phyloP scores from a whole-genome alignment of 2,888 invertebrate genomes.

The Cheilosia impressa region DNA sequence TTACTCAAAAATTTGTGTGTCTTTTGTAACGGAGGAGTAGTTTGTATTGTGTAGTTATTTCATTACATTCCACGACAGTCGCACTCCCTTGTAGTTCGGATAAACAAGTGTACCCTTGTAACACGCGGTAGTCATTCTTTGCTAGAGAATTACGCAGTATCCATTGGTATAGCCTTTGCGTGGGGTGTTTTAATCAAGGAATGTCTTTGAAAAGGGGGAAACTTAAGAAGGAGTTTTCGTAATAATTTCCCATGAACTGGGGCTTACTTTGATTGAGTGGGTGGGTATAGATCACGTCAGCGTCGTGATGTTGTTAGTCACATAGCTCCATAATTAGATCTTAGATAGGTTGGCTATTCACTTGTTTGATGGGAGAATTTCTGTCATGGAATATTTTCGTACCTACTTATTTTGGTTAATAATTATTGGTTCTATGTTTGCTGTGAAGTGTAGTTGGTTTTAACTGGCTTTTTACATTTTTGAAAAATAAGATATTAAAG shows the following conservation, averaged over 20 bases:
- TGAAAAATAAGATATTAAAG: not conserved
- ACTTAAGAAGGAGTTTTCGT: not conserved
- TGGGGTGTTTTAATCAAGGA: constrained; percentile 20
- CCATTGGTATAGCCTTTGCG: constrained; percentile 38
- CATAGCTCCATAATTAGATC: no score
- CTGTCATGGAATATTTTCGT: no score
- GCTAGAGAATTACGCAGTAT: not conserved
- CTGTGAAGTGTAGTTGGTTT: no score
- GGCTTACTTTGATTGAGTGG: constrained; percentile 10
- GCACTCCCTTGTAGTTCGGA: constrained; percentile 35
- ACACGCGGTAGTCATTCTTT: constrained; percentile 23
- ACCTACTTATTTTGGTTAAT: no score
- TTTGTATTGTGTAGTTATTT: constrained; percentile 1
- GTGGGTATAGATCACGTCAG: not conserved
- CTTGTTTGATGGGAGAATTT: no score
- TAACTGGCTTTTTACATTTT: not conserved
- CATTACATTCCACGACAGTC: constrained; percentile 6
- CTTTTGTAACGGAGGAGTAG: not conserved
- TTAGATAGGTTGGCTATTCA: no score
- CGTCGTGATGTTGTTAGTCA: no score
- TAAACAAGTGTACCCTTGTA: constrained; percentile 48
- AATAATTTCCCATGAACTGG: constrained; percentile 61
- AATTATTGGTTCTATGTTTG: no score
- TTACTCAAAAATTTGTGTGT: constrained; percentile 1
- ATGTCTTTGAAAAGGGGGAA: constrained; percentile 14